Conservation (phyloP, 1,140 invertebrate genomes). For the Drosophila seguyi region DNA sequence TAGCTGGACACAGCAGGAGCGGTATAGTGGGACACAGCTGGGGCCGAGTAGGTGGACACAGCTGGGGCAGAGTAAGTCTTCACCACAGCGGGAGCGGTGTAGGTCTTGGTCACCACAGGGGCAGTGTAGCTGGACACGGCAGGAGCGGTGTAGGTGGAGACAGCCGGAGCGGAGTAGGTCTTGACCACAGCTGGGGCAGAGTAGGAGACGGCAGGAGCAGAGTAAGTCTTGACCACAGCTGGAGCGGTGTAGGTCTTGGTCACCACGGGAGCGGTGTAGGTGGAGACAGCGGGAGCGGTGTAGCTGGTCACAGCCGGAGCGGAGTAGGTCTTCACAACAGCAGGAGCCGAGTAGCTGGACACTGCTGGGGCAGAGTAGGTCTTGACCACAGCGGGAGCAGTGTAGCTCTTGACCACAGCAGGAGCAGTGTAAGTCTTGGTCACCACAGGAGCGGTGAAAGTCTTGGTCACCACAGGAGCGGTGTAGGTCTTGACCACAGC, state of each 20-base stretch:
- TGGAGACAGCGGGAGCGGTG: slow-evolving; percentile 30
- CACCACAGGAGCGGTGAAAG: slow-evolving; percentile 26
- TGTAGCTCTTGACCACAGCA: background rate
- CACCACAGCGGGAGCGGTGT: slow-evolving; percentile 10
- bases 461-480: slow-evolving; percentile 36
- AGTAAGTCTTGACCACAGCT: slow-evolving; percentile 15
- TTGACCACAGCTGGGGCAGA: no score
- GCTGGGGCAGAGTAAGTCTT: slow-evolving; percentile 33
- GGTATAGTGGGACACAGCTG: slow-evolving; percentile 17
- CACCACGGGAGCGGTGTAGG: slow-evolving; percentile 16
- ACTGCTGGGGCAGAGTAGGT: slow-evolving; percentile 25
- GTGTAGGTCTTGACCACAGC: slow-evolving; percentile 20
- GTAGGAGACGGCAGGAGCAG: slow-evolving; percentile 34
- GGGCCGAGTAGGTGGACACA: slow-evolving; percentile 10
- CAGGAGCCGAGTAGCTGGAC: slow-evolving; percentile 33
- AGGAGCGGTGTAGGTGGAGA: slow-evolving; percentile 18
- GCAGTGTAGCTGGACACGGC: slow-evolving; percentile 11
- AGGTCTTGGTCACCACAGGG: background rate
- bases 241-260: slow-evolving; percentile 17
- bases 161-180: slow-evolving; percentile 25
- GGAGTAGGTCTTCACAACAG: slow-evolving; percentile 6
- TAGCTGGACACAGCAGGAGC: slow-evolving; percentile 15
- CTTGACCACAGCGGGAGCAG: slow-evolving; percentile 25
- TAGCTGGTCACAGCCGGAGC: slow-evolving; percentile 19
- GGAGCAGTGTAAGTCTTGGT: slow-evolving; percentile 15